phyloP scores from a whole-genome alignment of 2,113 vertebrate genomes.

The Periophthalmus modestus region DNA sequence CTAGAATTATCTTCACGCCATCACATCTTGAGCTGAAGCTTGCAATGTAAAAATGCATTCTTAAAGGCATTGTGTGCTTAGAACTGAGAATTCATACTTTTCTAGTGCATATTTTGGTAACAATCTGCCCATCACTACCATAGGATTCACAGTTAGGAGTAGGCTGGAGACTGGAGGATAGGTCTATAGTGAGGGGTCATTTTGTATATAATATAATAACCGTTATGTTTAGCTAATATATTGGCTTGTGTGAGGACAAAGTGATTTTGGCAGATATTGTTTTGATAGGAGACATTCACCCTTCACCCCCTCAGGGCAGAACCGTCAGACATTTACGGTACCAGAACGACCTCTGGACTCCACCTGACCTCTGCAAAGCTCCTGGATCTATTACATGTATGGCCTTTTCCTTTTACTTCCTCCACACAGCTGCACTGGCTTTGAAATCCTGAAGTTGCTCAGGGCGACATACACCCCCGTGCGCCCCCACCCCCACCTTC shows the following conservation, averaged over 20 bases:
- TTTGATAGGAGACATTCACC: slow-evolving; percentile 54
- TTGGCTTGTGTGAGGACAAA: slow-evolving; percentile 14
- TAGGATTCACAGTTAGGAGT: background rate
- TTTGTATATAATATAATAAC: background rate
- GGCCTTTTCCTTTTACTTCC: slow-evolving; percentile 33
- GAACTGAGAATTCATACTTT: too few species aligned
- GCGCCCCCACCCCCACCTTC: slow-evolving; percentile 26
- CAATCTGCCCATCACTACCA: too few species aligned
- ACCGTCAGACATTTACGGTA: slow-evolving; percentile 72
- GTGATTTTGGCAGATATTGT: slow-evolving; percentile 57
- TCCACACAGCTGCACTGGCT: slow-evolving; percentile 49
- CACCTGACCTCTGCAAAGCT: slow-evolving; percentile 67
- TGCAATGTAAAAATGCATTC: too few species aligned
- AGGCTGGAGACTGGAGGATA: background rate
- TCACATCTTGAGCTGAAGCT: too few species aligned
- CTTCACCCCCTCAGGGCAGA: slow-evolving; percentile 56
- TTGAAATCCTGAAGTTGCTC: slow-evolving; percentile 60
- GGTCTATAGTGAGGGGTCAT: background rate
- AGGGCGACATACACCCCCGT: slow-evolving; percentile 54
- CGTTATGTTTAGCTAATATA: background rate
- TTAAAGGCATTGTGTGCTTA: too few species aligned
- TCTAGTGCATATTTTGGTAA: too few species aligned
- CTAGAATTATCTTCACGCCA: too few species aligned
- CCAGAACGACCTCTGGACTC: slow-evolving; percentile 83
- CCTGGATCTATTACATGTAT: slow-evolving; percentile 73